Conservation (phyloP, 2,113 vertebrate species). For the Rissa tridactyla region DNA sequence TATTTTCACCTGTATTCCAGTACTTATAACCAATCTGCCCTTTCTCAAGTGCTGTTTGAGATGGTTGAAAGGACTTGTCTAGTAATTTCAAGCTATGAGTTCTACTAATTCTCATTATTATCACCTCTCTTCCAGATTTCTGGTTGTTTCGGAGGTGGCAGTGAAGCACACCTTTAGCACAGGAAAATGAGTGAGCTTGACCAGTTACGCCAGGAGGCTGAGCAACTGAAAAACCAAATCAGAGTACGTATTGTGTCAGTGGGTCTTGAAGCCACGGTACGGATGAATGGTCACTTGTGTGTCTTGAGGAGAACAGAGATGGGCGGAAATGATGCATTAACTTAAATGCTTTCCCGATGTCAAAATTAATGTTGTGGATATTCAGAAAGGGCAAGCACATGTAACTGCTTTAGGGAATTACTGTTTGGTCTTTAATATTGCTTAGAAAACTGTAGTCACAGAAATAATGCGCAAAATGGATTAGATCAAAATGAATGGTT, state of each 20-base stretch:
- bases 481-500: background rate
- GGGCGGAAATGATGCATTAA: background rate
- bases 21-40: background rate
- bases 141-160: slow-evolving; percentile 83
- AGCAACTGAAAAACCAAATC: slow-evolving; percentile 99
- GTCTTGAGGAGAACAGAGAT: background rate
- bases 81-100: background rate
- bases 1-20: background rate
- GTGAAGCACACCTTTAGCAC: slow-evolving; percentile 83
- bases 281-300: background rate
- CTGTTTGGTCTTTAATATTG: background rate
- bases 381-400: background rate
- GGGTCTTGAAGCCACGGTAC: background rate
- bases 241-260: slow-evolving; percentile 80
- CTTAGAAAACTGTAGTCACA: background rate
- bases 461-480: background rate
- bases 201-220: slow-evolving; percentile 99
- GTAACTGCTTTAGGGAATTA: background rate
- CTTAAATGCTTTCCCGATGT: background rate
- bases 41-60: background rate
- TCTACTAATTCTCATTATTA: background rate
- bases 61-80: background rate
- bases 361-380: background rate
- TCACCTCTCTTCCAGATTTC: slow-evolving; percentile 77
- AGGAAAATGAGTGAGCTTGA: slow-evolving; percentile 99